Percentiles rank a stretch among this genome's conserved stretches.
These are phyloP conservation scores for Adelphocoris suturalis DNA, from an alignment of 2,888 invertebrate genomes.

Conservation along the genomic window DNA sequence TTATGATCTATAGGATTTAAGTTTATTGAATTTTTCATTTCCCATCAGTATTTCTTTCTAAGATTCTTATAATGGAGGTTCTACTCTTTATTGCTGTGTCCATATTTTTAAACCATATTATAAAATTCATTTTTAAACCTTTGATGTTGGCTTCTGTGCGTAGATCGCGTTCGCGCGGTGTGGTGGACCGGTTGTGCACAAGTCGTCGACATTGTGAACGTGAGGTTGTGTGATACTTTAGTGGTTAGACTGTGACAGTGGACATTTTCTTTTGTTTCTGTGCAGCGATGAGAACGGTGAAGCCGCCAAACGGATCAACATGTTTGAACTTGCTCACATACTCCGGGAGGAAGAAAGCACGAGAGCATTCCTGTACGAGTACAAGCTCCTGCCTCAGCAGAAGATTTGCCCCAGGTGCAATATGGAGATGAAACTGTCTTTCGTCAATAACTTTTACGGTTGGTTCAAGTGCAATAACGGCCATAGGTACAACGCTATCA, in stretches of 20 bases:
- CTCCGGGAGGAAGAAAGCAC: slow-evolving; percentile 58
- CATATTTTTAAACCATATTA: neutral
- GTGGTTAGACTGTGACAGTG: slow-evolving; percentile 1
- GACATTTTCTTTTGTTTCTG: slow-evolving; percentile 5
- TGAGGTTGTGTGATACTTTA: neutral
- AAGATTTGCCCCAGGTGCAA: slow-evolving; percentile 62
- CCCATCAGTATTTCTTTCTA: too few relatives aligned
- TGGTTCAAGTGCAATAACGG: slow-evolving; percentile 61
- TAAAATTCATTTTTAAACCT: too few relatives aligned
- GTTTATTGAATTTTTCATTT: too few relatives aligned
- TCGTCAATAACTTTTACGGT: slow-evolving; percentile 57
- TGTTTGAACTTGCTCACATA: slow-evolving; percentile 61
- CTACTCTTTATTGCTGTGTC: neutral
- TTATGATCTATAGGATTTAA: too few relatives aligned
- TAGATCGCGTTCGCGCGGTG: slow-evolving; percentile 15
- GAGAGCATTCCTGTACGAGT: slow-evolving; percentile 55
- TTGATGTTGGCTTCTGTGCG: neutral
- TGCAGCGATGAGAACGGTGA: slow-evolving; percentile 59
- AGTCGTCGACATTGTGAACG: slow-evolving; percentile 14
- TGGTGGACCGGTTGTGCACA: neutral
- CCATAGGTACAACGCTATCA: slow-evolving; percentile 56
- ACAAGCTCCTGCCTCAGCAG: slow-evolving; percentile 53
- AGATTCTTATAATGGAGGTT: neutral
- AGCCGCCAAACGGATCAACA: slow-evolving; percentile 50
- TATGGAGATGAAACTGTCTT: slow-evolving; percentile 51